Conservation (phyloP, 2,888 invertebrate genomes). For the Eupithecia exiguata region DNA sequence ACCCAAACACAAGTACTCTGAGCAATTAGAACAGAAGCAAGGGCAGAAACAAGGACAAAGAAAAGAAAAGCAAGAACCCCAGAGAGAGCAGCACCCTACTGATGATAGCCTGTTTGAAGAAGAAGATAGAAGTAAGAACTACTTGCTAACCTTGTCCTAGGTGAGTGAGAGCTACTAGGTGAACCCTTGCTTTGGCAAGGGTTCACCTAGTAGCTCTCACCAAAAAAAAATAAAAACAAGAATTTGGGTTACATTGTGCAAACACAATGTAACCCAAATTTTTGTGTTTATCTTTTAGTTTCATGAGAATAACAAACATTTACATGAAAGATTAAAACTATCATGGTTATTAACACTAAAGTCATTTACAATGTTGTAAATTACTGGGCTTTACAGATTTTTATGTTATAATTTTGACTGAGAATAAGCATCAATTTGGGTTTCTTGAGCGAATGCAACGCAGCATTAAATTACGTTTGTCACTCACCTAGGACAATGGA, state of each 20-base stretch:
- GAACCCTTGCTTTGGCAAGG: not conserved
- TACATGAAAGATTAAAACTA: too few relatives aligned
- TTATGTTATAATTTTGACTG: not conserved
- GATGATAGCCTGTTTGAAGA: slow-evolving; percentile 33
- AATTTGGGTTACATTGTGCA: too few relatives aligned
- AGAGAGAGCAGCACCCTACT: slow-evolving; percentile 34
- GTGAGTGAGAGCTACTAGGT: not conserved
- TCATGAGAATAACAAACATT: too few relatives aligned
- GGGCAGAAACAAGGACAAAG: slow-evolving; percentile 44
- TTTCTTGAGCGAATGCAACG: not conserved
- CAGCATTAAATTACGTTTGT: not conserved
- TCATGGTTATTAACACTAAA: too few relatives aligned
- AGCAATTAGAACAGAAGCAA: slow-evolving; percentile 33
- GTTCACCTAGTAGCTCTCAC: too few relatives aligned
- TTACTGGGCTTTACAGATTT: too few relatives aligned
- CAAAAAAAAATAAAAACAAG: too few relatives aligned
- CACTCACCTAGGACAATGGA: not conserved
- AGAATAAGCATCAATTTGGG: not conserved
- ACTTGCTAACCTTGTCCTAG: not conserved
- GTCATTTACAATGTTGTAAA: too few relatives aligned
- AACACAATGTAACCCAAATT: not conserved
- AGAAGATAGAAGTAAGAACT: slow-evolving; percentile 31
- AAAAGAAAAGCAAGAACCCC: slow-evolving; percentile 46
- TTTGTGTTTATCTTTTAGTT: not conserved
- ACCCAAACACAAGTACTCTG: slow-evolving; percentile 88